These are phyloP conservation scores for Myzus persicae DNA, from an alignment of 1,140 invertebrate species.

Conservation along the genomic window DNA sequence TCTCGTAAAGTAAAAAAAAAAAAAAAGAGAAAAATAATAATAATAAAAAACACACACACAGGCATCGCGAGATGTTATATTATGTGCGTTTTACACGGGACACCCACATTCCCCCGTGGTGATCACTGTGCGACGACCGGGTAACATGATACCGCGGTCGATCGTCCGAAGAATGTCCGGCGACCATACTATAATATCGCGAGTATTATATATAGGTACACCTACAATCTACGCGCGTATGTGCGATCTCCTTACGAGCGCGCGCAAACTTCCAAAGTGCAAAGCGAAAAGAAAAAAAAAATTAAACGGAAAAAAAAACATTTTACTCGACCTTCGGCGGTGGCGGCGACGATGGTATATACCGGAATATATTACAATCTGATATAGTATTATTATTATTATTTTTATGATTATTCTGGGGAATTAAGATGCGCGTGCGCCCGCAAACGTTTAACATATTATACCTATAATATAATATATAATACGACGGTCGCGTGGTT, in stretches of 20 bases:
- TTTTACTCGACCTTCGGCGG: not conserved
- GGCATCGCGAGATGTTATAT: constrained; percentile 24
- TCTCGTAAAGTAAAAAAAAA: constrained; percentile 1
- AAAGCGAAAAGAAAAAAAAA: not conserved
- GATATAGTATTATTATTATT: not conserved
- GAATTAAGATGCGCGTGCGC: not conserved
- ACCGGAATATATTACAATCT: not conserved
- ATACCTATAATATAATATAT: not conserved
- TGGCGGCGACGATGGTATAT: not conserved
- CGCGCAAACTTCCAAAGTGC: not conserved
- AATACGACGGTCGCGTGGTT: not conserved
- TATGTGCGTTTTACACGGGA: constrained; percentile 37
- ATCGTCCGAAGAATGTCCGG: constrained; percentile 47
- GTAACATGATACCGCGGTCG: constrained; percentile 60
- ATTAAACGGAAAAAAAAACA: not conserved
- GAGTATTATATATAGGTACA: not conserved
- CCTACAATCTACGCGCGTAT: not conserved
- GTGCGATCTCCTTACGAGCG: not conserved
- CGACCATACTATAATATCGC: not conserved
- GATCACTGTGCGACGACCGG: constrained; percentile 39
- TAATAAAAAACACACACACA: constrained; percentile 4
- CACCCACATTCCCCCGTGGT: constrained; percentile 52
- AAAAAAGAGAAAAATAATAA: constrained; percentile 19
- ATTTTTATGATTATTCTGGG: not conserved
- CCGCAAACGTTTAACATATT: constrained; percentile 11